These are phyloP conservation scores for Rhinopithecus roxellana DNA, from an alignment of 2,113 vertebrate species.

Conservation along the genomic window DNA sequence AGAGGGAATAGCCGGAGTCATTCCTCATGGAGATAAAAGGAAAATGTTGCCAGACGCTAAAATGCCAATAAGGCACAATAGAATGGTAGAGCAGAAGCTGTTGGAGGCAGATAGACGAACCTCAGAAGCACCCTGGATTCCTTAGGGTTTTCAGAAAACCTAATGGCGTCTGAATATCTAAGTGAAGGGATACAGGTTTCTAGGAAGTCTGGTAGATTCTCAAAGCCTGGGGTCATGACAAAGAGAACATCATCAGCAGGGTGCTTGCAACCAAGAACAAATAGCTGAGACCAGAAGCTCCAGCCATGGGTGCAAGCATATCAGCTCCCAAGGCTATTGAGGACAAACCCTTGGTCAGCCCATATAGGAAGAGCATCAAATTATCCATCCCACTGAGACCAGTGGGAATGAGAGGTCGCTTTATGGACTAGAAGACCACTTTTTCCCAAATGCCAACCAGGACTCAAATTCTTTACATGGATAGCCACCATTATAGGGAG, in stretches of 20 bases:
- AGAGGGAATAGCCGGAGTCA: background rate
- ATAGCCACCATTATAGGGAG: accelerated
- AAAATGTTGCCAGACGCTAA: background rate
- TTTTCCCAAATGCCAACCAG: background rate
- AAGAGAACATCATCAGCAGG: background rate
- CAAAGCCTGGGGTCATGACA: background rate
- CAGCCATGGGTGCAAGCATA: background rate
- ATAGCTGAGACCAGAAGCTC: background rate
- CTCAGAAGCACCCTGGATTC: background rate
- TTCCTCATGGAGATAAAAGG: background rate
- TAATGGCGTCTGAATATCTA: background rate
- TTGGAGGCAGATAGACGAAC: background rate
- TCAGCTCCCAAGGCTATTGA: background rate
- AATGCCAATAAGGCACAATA: background rate
- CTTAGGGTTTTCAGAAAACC: background rate
- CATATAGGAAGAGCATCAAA: background rate
- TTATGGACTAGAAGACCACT: background rate
- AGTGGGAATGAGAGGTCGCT: background rate
- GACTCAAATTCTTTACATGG: background rate
- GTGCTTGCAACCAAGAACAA: background rate
- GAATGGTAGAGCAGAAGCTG: background rate
- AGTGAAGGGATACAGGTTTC: background rate
- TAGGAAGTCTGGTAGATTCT: background rate
- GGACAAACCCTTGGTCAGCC: background rate
- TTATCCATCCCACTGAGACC: background rate